These are phyloP conservation scores for Enteromius argenteus DNA, from an alignment of 2,797 vertebrate genomes.

Conservation along the genomic window DNA sequence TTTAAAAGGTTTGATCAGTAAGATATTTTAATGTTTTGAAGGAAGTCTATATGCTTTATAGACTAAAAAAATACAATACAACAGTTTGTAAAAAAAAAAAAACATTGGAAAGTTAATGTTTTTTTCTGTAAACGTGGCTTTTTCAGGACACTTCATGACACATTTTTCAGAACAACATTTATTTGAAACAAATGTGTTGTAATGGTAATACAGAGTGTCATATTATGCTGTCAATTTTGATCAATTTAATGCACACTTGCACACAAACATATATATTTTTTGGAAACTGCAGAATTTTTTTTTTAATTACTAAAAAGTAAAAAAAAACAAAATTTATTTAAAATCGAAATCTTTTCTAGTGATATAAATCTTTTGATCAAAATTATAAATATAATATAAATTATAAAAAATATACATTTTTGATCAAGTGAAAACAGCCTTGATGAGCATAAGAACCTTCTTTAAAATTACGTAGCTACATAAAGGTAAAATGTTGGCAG, in stretches of 20 bases:
- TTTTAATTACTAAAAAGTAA: too few relatives aligned
- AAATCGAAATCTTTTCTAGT: too few relatives aligned
- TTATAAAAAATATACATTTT: too few relatives aligned
- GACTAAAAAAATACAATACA: neutral
- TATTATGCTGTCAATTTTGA: neutral
- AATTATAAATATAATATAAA: too few relatives aligned
- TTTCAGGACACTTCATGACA: neutral
- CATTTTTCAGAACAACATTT: neutral
- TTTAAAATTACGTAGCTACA: neutral
- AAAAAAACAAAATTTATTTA: too few relatives aligned
- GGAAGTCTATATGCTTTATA: too few relatives aligned
- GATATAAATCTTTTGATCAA: too few relatives aligned
- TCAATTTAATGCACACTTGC: neutral
- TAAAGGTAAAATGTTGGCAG: neutral
- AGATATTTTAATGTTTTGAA: conserved; percentile 1
- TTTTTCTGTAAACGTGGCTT: neutral
- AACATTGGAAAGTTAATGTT: neutral
- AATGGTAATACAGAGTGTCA: neutral
- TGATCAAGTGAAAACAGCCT: too few relatives aligned
- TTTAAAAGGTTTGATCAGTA: neutral
- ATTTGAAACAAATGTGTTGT: neutral
- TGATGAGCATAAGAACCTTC: too few relatives aligned
- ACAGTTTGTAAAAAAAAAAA: too few relatives aligned
- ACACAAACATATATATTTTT: too few relatives aligned
- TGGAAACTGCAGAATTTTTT: too few relatives aligned